Base-by-base conservation (phyloP, 2,113 vertebrate species). In the Morphnarchus princeps region DNA sequence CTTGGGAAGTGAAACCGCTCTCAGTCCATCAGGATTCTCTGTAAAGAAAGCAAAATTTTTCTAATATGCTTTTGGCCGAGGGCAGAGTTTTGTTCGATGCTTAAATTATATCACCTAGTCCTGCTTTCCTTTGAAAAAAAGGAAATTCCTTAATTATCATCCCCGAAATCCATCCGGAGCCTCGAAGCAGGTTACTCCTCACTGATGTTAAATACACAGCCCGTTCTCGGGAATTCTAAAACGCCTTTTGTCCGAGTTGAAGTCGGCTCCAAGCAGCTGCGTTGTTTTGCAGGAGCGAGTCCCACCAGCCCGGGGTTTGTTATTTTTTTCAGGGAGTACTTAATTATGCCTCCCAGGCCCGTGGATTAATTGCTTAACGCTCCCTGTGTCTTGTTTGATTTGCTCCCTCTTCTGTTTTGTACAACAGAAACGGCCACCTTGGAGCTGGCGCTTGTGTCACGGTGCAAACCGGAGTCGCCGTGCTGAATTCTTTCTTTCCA, bases 181-280 rank as follows among this genome's bases (percentile, higher is more conserved):
- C 34, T 22, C 29, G 9, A 9, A 2, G 1, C 19, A 9, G 29
- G 36, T 61, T 34, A 11, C 7, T 90, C 31, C 57, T 58, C 1
- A 1, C 58, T 8, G 31, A 16, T 45, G 38, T 29, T 12, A 22
- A 63, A 58, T 6, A 25, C 10, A 3, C 26, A 26, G 22, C 31
- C 19, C 8, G 0, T 34, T 32, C 32, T 29, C 3, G 6, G 45
- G 50, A 32, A 21, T 8, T 10, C 57, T 8, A 19, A 52, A 42
- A 17, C 16, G 0, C 26, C 16, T 38, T n/a, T 58, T 24, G 38
- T 16, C 54, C 4, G 0, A 34, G 11, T 6, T 20, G 13, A 38
- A 42, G 40, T 63, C 6, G 0, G 8, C 19, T 62, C 26, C 18
- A 9, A 18, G 38, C 55, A 34, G 42, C 24, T 14, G 13, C 19